Base-by-base conservation (phyloP, 2,797 vertebrate species). In the Oceanodroma leucorhoa region DNA sequence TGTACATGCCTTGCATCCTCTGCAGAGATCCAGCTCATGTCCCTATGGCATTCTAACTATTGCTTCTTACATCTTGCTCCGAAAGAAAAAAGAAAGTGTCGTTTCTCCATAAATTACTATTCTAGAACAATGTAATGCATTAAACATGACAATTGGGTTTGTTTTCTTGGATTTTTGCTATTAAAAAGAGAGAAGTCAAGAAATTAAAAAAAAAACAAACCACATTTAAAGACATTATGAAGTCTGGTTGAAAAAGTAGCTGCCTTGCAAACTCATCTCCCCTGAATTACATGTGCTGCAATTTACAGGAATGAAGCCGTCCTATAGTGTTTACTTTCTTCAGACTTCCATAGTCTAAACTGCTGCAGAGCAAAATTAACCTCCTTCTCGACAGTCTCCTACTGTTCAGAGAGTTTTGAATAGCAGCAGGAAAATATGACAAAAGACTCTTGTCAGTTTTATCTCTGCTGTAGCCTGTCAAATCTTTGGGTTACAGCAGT, bases 371-470 rank as follows among this genome's bases (percentile, higher is more conserved):
- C 66, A 87, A 95, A 95, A 96, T 95, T 95, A 96, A 89, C 83
- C 70, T 96, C 73, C 83, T 95, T 90, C 93, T 95, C 2, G 7
- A 92, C 94, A 89, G 86, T 84, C 83, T 87, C 77, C 92, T 87
- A 85, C 92, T 70, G 88, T 83, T 94, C 40, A 66, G 80, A 91
- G 88, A 70, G 72, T 90, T 93, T 84, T 94, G 93, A 96, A 87
- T 79, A 95, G 83, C 95, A 95, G 93, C 94, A 97, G 93, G 92
- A 90, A 93, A 94, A 94, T 90, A 93, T 94, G 94, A 97, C 90
- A 94, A 94, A 96, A 95, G 92, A 38, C 73, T 83, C 69, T 95
- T 94, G 77, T 93, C 95, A 89, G 77, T 95, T 95, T 94, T 95
- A 94, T 92, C 92, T 95, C 93, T 79, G 88, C 88, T 84, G 77